Evolutionary conservation across 2,113 vertebrate species (phyloP), one percentile per base, ranked within the genome.

Genomic region (Australoheros scitulus): DNA sequence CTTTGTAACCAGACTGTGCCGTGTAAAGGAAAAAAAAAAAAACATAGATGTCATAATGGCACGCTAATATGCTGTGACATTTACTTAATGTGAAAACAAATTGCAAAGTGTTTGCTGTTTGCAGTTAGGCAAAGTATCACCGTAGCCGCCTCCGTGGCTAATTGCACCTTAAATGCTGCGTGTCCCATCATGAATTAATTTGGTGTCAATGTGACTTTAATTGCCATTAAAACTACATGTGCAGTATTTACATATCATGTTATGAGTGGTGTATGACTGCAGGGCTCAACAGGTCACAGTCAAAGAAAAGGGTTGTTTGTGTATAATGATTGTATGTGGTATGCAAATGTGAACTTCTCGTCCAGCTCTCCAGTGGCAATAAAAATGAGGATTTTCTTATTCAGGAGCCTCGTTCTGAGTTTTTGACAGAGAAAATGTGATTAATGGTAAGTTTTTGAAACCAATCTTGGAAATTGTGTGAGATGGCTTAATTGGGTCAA

Each of bases 81-180:
- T 94, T 93, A 85, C 85, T 88, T 91, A 90, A 93, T 90, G 84
- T 86, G 85, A 90, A 91, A 90, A 89, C 86, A 92, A 92, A 92
- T 81, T 83, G 88, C 79, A 32, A 78, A 89, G 82, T 88, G 90
- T 90, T 92, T 89, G 83, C 87, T 78, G 81, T 91, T 90, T 86
- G 85, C 82, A 89, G 83, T 83, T 86, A 83, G 76, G 79, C 88
- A 70, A 87, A 88, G 74, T 87, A 81, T 88, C 57, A 32, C 56
- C 58, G 26, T 58, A 80, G 64, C 81, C 18, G 68, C 83, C 82
- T 82, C 89, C 86, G 85, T 91, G 88, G 85, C 88, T 94, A 94
- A 95, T 95, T 94, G 89, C 92, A 89, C 76, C 84, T 90, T 91
- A 91, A 93, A 95, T 88, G 87, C 84, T 79, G 64, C 57, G 29